Percentiles rank a stretch among this genome's conserved stretches.
Evolutionary conservation across 1,140 invertebrate genomes (phyloP).

Genomic region (Odontomachus brunneus): DNA sequence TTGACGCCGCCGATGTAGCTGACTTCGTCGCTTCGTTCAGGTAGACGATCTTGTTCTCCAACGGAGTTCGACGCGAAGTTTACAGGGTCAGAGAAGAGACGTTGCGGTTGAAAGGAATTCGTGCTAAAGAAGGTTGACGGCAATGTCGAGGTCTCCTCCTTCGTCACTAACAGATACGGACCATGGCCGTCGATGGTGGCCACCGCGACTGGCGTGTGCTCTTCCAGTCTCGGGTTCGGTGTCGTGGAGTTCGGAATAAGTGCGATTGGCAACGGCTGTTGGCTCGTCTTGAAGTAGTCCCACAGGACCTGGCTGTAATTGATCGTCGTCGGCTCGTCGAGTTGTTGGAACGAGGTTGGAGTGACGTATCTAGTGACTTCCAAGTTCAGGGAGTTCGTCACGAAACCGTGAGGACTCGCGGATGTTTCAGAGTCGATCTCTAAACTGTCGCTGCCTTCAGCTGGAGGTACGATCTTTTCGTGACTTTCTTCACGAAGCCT

Average conservation of each 20-base stretch:
- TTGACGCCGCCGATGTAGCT: neutral
- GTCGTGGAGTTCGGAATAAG: slow-evolving; percentile 3
- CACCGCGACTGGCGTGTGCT: slow-evolving; percentile 40
- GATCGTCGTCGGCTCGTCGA: slow-evolving; percentile 47
- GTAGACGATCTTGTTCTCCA: neutral
- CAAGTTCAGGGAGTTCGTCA: neutral
- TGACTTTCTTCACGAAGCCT: neutral
- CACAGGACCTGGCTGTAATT: slow-evolving; percentile 72
- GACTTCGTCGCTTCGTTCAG: neutral
- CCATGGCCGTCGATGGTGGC: slow-evolving; percentile 42
- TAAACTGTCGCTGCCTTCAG: neutral
- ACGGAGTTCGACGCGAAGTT: neutral
- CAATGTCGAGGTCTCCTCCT: slow-evolving; percentile 33
- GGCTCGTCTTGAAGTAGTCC: slow-evolving; percentile 74
- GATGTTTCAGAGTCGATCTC: neutral
- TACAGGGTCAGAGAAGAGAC: slow-evolving; percentile 2
- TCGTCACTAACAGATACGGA: slow-evolving; percentile 48
- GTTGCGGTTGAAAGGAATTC: neutral
- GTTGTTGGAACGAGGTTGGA: neutral
- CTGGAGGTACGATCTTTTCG: slow-evolving; percentile 1
- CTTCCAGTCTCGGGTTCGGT: slow-evolving; percentile 5
- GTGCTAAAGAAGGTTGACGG: slow-evolving; percentile 2
- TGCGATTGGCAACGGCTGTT: slow-evolving; percentile 37
- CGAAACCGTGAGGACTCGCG: slow-evolving; percentile 1
- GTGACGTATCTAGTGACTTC: no score